phyloP scores from a whole-genome alignment of 1,140 invertebrate genomes.

The Plectrocnemia conspersa region DNA sequence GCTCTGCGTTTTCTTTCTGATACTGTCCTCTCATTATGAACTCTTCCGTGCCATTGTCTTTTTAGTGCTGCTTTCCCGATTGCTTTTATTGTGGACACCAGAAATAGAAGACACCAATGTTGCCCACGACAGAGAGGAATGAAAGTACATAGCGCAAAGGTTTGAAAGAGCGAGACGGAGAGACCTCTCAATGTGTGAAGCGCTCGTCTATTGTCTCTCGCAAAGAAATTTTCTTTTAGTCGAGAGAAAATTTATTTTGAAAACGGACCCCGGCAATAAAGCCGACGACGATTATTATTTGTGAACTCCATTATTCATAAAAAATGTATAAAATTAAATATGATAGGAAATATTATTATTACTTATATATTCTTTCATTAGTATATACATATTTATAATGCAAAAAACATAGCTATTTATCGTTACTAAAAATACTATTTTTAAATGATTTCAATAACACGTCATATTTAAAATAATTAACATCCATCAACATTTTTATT shows the following conservation, averaged over 20 bases:
- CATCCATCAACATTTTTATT: neutral
- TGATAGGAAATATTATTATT: neutral
- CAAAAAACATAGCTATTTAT: too few relatives aligned
- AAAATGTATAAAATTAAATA: neutral
- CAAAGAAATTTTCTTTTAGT: slow-evolving; percentile 35
- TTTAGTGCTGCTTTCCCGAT: slow-evolving; percentile 33
- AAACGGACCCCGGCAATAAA: slow-evolving; percentile 29
- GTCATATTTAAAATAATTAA: too few relatives aligned
- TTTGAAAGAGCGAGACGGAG: slow-evolving; percentile 7
- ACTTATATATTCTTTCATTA: too few relatives aligned
- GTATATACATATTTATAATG: too few relatives aligned
- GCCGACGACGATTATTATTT: slow-evolving; percentile 16
- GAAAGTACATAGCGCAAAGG: neutral
- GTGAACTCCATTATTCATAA: slow-evolving; percentile 4
- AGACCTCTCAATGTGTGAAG: slow-evolving; percentile 4
- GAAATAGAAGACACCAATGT: slow-evolving; percentile 18
- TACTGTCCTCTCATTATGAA: slow-evolving; percentile 36
- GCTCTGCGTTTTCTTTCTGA: slow-evolving; percentile 32
- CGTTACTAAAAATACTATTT: too few relatives aligned
- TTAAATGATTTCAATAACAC: too few relatives aligned
- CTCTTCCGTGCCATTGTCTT: slow-evolving; percentile 34
- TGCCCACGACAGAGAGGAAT: slow-evolving; percentile 7
- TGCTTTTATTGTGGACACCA: slow-evolving; percentile 33
- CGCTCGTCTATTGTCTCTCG: slow-evolving; percentile 28
- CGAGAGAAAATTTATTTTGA: slow-evolving; percentile 32